These are phyloP conservation scores for Sandelia bainsii DNA, from an alignment of 2,797 vertebrate species.

Conservation along the genomic window DNA sequence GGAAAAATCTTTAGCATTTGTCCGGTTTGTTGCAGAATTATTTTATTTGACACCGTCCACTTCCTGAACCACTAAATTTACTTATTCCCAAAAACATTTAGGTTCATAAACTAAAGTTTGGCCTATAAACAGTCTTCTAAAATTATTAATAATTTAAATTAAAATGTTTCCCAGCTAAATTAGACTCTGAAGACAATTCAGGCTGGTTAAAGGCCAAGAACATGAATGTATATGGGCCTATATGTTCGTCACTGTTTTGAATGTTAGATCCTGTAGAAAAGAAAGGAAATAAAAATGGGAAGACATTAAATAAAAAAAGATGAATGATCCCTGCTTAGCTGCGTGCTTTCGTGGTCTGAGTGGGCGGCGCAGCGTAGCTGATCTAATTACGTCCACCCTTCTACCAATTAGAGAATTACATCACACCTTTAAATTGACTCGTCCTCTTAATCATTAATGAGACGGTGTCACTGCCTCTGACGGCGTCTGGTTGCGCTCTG, in stretches of 20 bases:
- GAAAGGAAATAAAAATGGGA: no score
- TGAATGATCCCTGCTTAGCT: background rate
- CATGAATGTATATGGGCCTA: background rate
- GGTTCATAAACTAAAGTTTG: no score
- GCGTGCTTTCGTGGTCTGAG: slow-evolving; percentile 14
- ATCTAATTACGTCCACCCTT: slow-evolving; percentile 71
- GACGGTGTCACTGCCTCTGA: slow-evolving; percentile 58
- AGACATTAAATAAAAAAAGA: background rate
- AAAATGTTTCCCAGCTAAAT: background rate
- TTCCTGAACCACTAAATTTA: no score
- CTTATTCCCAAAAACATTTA: no score
- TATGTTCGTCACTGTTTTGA: no score
- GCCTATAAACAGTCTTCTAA: background rate
- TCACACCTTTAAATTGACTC: slow-evolving; percentile 76
- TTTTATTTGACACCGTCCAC: no score
- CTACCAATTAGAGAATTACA: slow-evolving; percentile 76
- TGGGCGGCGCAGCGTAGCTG: slow-evolving; percentile 35
- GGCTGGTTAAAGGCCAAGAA: background rate
- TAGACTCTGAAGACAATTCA: background rate
- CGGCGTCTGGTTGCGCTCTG: slow-evolving; percentile 54
- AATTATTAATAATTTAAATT: background rate
- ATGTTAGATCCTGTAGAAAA: background rate
- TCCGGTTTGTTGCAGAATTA: no score
- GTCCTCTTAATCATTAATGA: slow-evolving; percentile 74
- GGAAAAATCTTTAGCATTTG: no score